Conservation (phyloP, 2,888 invertebrate species). For the Drosophila prolongata region DNA sequence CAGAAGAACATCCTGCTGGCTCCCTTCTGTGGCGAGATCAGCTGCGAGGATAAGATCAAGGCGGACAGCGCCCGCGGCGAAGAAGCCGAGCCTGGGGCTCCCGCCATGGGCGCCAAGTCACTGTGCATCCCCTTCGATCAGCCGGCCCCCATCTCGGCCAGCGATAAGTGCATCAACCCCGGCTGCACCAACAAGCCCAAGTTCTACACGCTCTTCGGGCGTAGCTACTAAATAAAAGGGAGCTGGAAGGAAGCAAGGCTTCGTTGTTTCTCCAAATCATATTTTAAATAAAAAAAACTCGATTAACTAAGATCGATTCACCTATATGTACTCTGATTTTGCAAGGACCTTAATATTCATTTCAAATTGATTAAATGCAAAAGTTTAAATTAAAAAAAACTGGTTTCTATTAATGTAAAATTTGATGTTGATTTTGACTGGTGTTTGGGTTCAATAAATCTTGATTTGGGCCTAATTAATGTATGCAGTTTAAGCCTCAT, state of each 20-base stretch:
- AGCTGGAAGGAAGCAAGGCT: constrained; percentile 18
- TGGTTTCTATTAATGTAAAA: constrained; percentile 1
- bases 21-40: constrained; percentile 96
- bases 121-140: constrained; percentile 99
- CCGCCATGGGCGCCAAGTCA: constrained; percentile 99
- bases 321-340: constrained; percentile 30
- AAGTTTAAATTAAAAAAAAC: constrained; percentile 15
- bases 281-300: constrained; percentile 1
- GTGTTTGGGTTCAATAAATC: too few relatives aligned
- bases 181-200: constrained; percentile 92
- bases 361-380: constrained; percentile 27
- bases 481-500: too few relatives aligned
- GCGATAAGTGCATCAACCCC: constrained; percentile 94
- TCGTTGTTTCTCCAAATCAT: constrained; percentile 7
- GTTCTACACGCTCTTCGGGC: constrained; percentile 96
- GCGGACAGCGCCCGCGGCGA: constrained; percentile 92
- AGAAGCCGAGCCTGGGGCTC: constrained; percentile 91
- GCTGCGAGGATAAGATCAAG: constrained; percentile 98
- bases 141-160: constrained; percentile 87
- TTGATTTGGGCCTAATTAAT: too few relatives aligned
- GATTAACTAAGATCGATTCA: background rate
- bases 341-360: constrained; percentile 33
- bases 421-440: too few relatives aligned
- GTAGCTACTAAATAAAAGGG: constrained; percentile 92
- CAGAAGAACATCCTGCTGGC: constrained; percentile 95